Conservation (phyloP, 2,888 invertebrate species). For the Pseudococcus jackbeardsleyi region DNA sequence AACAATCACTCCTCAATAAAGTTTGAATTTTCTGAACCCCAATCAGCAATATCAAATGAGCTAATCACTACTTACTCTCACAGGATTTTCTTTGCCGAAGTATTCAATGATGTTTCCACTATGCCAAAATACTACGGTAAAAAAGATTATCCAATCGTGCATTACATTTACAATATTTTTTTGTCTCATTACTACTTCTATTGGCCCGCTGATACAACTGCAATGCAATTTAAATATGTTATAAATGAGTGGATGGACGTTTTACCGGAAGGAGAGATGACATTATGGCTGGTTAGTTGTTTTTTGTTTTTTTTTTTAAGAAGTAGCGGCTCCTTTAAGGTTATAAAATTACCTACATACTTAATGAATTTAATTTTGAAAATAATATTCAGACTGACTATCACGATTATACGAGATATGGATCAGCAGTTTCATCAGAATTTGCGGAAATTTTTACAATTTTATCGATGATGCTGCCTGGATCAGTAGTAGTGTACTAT, state of each 20-base stretch:
- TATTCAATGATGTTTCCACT: too few relatives aligned
- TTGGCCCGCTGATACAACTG: background rate
- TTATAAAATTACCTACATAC: too few relatives aligned
- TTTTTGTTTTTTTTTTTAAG: too few relatives aligned
- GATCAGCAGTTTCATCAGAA: background rate
- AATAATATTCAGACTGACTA: background rate
- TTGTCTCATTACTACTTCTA: background rate
- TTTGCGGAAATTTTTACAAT: background rate
- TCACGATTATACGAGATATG: background rate
- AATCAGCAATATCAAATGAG: too few relatives aligned
- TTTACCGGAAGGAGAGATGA: background rate
- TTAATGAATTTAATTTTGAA: too few relatives aligned
- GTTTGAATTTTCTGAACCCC: too few relatives aligned
- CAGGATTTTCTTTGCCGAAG: too few relatives aligned
- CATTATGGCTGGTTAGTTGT: background rate
- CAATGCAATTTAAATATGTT: background rate
- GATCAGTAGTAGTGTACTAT: conserved; percentile 26
- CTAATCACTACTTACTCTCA: too few relatives aligned
- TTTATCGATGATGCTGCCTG: conserved; percentile 5
- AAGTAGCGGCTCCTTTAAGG: too few relatives aligned
- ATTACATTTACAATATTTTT: background rate
- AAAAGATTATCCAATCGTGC: background rate
- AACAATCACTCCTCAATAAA: too few relatives aligned
- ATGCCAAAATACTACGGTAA: too few relatives aligned
- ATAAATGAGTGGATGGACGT: background rate